phyloP scores from a whole-genome alignment of 2,113 vertebrate species.

The Boleophthalmus pectinirostris region DNA sequence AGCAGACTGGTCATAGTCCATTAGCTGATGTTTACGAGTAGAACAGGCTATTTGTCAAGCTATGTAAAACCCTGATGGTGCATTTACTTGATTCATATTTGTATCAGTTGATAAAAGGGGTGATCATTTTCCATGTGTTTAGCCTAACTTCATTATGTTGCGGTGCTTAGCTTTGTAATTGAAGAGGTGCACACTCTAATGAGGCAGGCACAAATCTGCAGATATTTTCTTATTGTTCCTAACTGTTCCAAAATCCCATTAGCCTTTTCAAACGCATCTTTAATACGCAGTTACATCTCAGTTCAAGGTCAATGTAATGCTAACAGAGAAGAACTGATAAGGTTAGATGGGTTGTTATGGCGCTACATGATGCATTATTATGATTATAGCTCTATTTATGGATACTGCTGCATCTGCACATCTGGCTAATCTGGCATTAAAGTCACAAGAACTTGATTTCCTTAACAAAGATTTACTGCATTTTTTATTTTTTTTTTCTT shows the following conservation, averaged over 20 bases:
- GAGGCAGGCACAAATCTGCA: slow-evolving; percentile 27
- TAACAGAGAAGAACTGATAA: slow-evolving; percentile 13
- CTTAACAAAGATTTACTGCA: background rate
- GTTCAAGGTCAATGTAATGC: slow-evolving; percentile 42
- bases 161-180: slow-evolving; percentile 43
- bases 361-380: slow-evolving; percentile 3
- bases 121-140: slow-evolving; percentile 36
- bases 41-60: slow-evolving; percentile 13
- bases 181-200: slow-evolving; percentile 44
- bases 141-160: slow-evolving; percentile 39
- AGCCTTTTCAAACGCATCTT: slow-evolving; percentile 42
- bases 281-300: slow-evolving; percentile 17
- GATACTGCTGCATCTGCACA: background rate
- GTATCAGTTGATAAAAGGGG: slow-evolving; percentile 29
- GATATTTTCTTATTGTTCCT: slow-evolving; percentile 36
- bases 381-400: slow-evolving; percentile 8
- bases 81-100: slow-evolving; percentile 53
- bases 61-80: slow-evolving; percentile 17
- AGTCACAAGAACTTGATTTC: background rate
- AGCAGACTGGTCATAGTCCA: background rate
- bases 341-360: slow-evolving; percentile 1
- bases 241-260: slow-evolving; percentile 51
- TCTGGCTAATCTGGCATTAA: background rate
- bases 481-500: background rate
- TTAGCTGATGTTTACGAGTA: slow-evolving; percentile 5